These are phyloP conservation scores for Stenichneumon culpator DNA, from an alignment of 2,888 invertebrate genomes.

Conservation along the genomic window DNA sequence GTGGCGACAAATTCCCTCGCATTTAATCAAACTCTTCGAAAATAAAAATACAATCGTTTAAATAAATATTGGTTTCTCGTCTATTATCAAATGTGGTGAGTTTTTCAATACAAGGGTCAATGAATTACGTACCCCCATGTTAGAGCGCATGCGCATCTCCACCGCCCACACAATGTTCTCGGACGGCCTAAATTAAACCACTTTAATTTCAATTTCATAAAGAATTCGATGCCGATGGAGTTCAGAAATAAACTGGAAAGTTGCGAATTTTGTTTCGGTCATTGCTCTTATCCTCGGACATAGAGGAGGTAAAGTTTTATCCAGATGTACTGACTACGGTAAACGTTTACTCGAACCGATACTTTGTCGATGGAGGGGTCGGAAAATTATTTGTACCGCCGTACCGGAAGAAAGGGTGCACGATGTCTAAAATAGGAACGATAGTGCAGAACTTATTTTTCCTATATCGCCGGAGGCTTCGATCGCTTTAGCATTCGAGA, in stretches of 20 bases:
- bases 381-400: not conserved
- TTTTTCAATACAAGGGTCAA: not conserved
- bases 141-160: not conserved
- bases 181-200: not conserved
- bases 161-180: not conserved
- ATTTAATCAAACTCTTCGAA: not conserved
- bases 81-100: not conserved
- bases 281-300: not conserved
- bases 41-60: not conserved
- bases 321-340: not conserved
- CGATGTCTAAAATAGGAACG: constrained; percentile 4
- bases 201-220: not conserved
- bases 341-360: not conserved
- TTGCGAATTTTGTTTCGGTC: not conserved
- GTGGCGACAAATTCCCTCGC: not conserved
- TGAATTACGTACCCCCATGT: not conserved
- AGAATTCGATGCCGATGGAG: not conserved
- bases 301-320: not conserved
- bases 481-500: constrained; percentile 15
- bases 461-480: not conserved
- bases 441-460: not conserved
- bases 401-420: not conserved
- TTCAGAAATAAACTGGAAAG: not conserved
- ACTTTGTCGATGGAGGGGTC: not conserved
- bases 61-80: no score